Base-by-base conservation (phyloP, 1,140 invertebrate genomes). In the Bombyx mandarina region DNA sequence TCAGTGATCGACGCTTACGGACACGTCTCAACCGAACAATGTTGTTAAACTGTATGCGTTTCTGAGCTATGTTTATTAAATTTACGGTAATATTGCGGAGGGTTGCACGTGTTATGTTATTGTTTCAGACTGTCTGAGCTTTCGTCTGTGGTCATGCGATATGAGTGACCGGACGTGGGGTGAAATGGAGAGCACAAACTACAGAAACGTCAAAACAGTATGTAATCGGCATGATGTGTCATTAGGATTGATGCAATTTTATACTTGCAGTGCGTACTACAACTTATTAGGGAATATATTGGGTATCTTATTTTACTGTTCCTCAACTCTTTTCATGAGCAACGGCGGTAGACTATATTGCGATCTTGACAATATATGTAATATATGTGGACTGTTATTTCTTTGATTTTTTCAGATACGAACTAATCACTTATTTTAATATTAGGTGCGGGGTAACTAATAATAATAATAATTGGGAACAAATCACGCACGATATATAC, bases 31-130 rank as follows among this genome's bases (percentile, higher is more conserved):
- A 75, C 68, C 73, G 73, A 73, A 76, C 71, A 77, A 62, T 56
- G 65, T 65, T 62, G 71, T 74, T 71, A 73, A 74, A 74, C 62
- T 75, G 69, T 71, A 62, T 71, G 67, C 68, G 65, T 65, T 74
- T 69, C 61, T 43, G 62, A 60, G 62, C 67, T 60, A 67, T 79
- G 79, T 80, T 79, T 79, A 83, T 82, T 82, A 79, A 79, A 79
- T 82, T 75, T 67, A 65, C 63, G 66, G 64, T 79, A 79, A 78
- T 76, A 74, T 57, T 69, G 71, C 12, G 80, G 80, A 79, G 74
- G 79, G 79, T 71, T 75, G 71, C 67, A 69, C 61, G 71, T 74
- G 71, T 72, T 77, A 73, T 74, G 73, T 66, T 67, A 65, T 72
- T 71, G 79, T 82, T 35, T 35, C 26, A 35, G 26, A 35, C 79